Conservation (phyloP, 2,113 vertebrate genomes). For the Mesitornis unicolor region DNA sequence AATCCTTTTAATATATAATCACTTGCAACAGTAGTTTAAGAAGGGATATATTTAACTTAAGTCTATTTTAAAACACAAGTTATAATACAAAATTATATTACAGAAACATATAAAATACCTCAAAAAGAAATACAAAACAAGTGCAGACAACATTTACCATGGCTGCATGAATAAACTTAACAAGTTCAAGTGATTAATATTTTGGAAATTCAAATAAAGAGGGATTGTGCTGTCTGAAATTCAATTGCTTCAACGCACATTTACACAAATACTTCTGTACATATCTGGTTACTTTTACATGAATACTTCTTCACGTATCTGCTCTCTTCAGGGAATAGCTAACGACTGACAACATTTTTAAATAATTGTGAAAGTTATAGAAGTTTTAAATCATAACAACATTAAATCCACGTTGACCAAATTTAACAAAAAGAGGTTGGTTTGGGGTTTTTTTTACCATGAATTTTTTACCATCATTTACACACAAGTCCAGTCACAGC, state of each 20-base stretch:
- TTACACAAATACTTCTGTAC: background rate
- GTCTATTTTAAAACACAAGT: background rate
- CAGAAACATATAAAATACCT: background rate
- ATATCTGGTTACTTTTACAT: background rate
- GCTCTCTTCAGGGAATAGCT: background rate
- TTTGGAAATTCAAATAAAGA: background rate
- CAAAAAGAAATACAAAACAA: background rate
- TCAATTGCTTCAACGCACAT: background rate
- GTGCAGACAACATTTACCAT: background rate
- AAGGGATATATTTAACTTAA: background rate
- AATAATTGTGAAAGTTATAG: background rate
- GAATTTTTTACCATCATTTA: background rate
- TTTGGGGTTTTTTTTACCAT: fast-evolving
- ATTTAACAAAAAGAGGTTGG: background rate
- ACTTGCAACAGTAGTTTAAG: background rate
- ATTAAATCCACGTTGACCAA: background rate
- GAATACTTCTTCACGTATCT: background rate
- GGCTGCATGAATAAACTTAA: background rate
- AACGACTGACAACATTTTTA: background rate
- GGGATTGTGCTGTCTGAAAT: background rate
- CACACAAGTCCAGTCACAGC: background rate
- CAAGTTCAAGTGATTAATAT: background rate
- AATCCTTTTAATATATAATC: background rate
- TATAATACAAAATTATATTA: background rate
- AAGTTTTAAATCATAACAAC: background rate